Evolutionary conservation across 1,140 invertebrate species (phyloP), one percentile per base, ranked within the genome.

Genomic region (Aphaenogaster ashmeadi): DNA sequence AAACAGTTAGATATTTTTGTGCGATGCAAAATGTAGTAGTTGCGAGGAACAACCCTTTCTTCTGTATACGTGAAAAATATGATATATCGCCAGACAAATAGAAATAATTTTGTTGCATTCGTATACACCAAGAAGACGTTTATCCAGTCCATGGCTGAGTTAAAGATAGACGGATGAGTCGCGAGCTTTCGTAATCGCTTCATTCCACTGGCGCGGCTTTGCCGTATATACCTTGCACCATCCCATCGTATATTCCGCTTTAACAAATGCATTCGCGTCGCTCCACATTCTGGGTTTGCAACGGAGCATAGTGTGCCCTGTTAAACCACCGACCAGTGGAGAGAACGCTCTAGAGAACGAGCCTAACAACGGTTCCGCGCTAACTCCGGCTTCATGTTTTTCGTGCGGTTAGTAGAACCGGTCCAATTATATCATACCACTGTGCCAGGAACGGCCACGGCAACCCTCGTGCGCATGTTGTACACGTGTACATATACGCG

Each of bases 361-460:
- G 88, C 21, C 33, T 89, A 94, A 89, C 91, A 93, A 91, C 93
- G 89, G 79, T 92, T 79, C 72, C 54, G 44, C 60, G 79, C 69
- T 69, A 69, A 69, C 66, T n/a, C 64, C 71, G 33, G 79, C 75
- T 83, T 72, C 78, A 92, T 89, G 91, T 92, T 92, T 89, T 89
- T 64, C 50, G 89, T 47, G 84, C 74, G 93, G 93, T 75, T 93
- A 93, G 92, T 94, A 94, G 66, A 91, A 92, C 92, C 91, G 93
- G 93, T 94, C 94, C 93, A 94, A 94, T 94, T 94, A 94, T 94
- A 94, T 94, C 92, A 92, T 93, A 92, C 87, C 87, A 87, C 87
- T 90, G 83, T 58, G 84, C 88, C 89, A 60, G 89, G 87, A 87
- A 87, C 83, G 86, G 54, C 80, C 80, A 67, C 86, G 86, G 66